Percentiles rank a stretch among this genome's conserved stretches.
These are phyloP conservation scores for Myrmophylax atrothorax DNA, from an alignment of 2,113 vertebrate species.

Conservation along the genomic window DNA sequence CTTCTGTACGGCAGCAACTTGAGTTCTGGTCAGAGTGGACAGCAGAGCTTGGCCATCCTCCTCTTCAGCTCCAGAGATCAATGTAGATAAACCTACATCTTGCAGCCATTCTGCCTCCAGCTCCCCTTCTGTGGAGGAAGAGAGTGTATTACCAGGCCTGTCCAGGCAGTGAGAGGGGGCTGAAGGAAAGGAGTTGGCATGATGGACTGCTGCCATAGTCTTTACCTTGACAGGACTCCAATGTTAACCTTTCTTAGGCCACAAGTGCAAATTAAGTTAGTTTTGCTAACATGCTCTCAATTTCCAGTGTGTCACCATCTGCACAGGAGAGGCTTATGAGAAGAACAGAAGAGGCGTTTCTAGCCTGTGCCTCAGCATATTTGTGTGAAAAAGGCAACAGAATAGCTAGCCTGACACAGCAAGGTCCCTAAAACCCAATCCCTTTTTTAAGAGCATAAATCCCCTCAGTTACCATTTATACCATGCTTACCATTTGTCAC, in stretches of 20 bases:
- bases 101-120: slow-evolving; percentile 94
- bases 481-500: rapidly evolving
- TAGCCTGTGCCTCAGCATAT: not conserved
- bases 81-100: slow-evolving; percentile 87
- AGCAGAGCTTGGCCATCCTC: slow-evolving; percentile 86
- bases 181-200: not conserved
- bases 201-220: not conserved
- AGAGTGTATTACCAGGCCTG: not conserved
- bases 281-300: not conserved
- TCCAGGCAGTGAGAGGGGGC: not conserved
- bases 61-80: slow-evolving; percentile 81
- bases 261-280: not conserved
- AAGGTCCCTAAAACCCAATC: not conserved
- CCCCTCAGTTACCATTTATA: not conserved
- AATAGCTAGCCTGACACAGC: not conserved
- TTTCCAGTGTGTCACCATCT: not conserved
- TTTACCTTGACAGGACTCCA: not conserved
- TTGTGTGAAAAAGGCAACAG: not conserved
- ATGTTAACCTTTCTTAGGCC: not conserved
- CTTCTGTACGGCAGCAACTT: slow-evolving; percentile 88
- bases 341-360: not conserved
- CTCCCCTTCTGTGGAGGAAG: slow-evolving; percentile 82
- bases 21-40: slow-evolving; percentile 89
- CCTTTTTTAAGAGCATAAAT: not conserved
- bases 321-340: not conserved